Conservation (phyloP, 2,797 vertebrate species). For the Alosa sapidissima region DNA sequence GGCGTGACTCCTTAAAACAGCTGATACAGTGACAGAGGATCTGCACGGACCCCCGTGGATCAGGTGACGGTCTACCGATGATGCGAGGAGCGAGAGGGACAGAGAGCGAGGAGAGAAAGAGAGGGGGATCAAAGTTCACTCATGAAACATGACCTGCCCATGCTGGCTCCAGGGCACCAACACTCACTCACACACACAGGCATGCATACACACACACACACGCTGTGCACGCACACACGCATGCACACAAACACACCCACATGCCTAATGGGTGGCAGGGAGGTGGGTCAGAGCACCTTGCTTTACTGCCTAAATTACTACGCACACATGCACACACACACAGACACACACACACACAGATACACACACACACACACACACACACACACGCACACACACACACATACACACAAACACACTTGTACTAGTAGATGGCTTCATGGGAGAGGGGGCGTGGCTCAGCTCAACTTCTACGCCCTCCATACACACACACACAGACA, state of each 20-base stretch:
- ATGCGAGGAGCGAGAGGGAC: slow-evolving; percentile 35
- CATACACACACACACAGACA: neutral
- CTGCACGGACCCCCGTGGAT: neutral
- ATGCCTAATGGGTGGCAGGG: neutral
- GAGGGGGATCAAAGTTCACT: slow-evolving; percentile 18
- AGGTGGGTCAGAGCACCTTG: neutral
- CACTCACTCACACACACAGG: neutral
- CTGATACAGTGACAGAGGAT: neutral
- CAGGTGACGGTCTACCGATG: neutral
- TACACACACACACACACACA: slow-evolving; percentile 4
- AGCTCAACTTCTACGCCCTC: neutral
- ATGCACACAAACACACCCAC: slow-evolving; percentile 4
- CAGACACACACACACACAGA: neutral
- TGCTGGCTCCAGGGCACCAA: neutral
- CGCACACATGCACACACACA: neutral
- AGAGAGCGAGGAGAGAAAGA: slow-evolving; percentile 31
- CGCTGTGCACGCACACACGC: neutral
- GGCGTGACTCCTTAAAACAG: neutral
- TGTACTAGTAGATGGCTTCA: neutral
- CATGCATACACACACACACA: neutral
- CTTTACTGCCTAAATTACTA: neutral
- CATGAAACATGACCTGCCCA: slow-evolving; percentile 7
- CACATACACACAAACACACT: neutral
- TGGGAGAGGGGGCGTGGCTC: neutral
- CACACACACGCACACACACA: neutral